Conservation (phyloP, 2,888 invertebrate genomes). For the Limulus polyphemus region DNA sequence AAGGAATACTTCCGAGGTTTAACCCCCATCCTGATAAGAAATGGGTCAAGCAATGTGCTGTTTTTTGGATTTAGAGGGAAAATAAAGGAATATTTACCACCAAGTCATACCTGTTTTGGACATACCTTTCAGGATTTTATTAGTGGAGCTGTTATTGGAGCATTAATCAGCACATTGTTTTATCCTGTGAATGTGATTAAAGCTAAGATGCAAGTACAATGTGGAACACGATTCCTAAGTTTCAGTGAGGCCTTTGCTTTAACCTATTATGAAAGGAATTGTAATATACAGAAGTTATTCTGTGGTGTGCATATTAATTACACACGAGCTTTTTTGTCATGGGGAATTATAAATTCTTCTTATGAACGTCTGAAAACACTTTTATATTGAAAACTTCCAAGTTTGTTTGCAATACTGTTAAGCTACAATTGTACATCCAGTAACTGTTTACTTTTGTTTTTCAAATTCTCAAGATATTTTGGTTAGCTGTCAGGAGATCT, state of each 20-base stretch:
- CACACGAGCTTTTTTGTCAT: conserved; percentile 84
- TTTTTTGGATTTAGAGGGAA: conserved; percentile 88
- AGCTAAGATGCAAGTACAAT: conserved; percentile 72
- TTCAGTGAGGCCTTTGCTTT: conserved; percentile 35
- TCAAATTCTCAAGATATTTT: no score
- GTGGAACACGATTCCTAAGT: conserved; percentile 58
- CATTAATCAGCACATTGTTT: conserved; percentile 78
- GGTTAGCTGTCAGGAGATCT: no score
- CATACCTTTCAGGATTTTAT: conserved; percentile 42
- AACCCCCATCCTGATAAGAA: conserved; percentile 71
- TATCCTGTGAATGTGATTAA: conserved; percentile 96
- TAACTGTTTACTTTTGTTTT: no score
- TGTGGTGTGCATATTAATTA: conserved; percentile 87
- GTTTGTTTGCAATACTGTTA: no score
- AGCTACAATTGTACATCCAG: no score
- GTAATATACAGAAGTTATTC: conserved; percentile 67
- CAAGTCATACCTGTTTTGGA: conserved; percentile 21
- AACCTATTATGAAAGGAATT: conserved; percentile 65
- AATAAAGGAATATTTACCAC: conserved; percentile 43
- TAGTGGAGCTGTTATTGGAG: conserved; percentile 85
- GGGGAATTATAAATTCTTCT: conserved; percentile 95
- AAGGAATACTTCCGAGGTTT: conserved; percentile 84
- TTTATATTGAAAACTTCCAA: no score
- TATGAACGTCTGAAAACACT: conserved; percentile 58
- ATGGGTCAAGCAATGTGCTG: conserved; percentile 82